These are phyloP conservation scores for Dinothrombium tinctorium DNA, from an alignment of 1,140 invertebrate genomes.

Conservation along the genomic window DNA sequence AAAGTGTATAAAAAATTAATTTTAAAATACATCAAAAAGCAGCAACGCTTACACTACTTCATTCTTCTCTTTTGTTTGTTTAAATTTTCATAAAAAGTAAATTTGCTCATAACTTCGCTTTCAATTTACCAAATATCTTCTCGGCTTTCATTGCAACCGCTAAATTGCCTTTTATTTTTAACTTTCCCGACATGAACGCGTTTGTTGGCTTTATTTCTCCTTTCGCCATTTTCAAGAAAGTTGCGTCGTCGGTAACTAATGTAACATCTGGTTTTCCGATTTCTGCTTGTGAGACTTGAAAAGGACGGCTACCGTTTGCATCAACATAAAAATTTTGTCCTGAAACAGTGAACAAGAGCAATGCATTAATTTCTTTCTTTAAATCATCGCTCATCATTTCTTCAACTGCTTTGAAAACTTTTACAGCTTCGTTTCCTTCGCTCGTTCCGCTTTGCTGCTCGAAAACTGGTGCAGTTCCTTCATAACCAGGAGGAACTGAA, in stretches of 20 bases:
- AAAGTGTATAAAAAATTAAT: no score
- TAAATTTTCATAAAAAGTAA: no score
- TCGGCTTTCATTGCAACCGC: slow-evolving; percentile 88
- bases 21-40: no score
- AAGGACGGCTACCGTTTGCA: slow-evolving; percentile 5
- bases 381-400: slow-evolving; percentile 7
- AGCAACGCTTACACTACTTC: no score
- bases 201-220: slow-evolving; percentile 47
- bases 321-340: slow-evolving; percentile 11
- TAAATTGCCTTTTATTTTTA: slow-evolving; percentile 80
- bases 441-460: not conserved
- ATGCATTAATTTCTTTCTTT: slow-evolving; percentile 12
- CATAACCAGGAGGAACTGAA: not conserved
- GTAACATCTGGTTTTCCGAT: slow-evolving; percentile 28
- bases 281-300: slow-evolving; percentile 1
- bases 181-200: slow-evolving; percentile 86
- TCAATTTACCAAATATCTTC: slow-evolving; percentile 64
- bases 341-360: slow-evolving; percentile 8
- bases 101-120: slow-evolving; percentile 39
- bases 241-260: slow-evolving; percentile 46
- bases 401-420: slow-evolving; percentile 9
- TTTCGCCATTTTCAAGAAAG: slow-evolving; percentile 31
- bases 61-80: no score
- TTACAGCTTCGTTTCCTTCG: not conserved
- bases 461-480: no score